Evolutionary conservation across 2,888 invertebrate genomes (phyloP), one percentile per base, ranked within the genome.

Genomic region (Chironomus riparius): DNA sequence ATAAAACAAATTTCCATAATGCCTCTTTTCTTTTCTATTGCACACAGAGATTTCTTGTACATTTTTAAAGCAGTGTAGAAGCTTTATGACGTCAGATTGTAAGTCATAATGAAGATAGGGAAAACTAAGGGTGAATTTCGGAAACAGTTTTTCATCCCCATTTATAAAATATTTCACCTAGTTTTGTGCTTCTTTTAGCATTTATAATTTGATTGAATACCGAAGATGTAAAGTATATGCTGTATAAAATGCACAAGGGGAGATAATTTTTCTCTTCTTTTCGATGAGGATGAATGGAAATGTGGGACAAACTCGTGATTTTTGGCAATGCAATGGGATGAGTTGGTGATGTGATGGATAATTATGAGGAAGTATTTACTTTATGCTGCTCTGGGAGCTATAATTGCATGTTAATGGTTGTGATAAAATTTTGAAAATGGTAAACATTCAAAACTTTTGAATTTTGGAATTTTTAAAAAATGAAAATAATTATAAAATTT

Each of bases 161-260:
- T 21, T 21, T 47, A 5, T 24, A 50, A 21, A 56, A 71, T 48
- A 48, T 72, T 72, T 72, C 72, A 72, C 72, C 72, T 72, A 72
- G 15, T 72, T 72, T 70, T 38, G 15, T 72, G 24, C 61, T 50
- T 7, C 28, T 72, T 72, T 18, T 50, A 50, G 21, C 18, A 72
- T 61, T 72, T 12, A 38, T 61, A 61, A 72, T 56, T 72, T 61
- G 38, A 72, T 72, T 72, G 72, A 61, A 72, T 61, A 50, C 50
- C 61, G 56, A 72, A 72, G 48, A 50, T 50, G 21, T n/a, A 62
- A 15, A 18, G 5, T 15, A 6, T 22, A 10, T 62, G 62, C 4
- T 21, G 21, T 50, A 22, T 56, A 7, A n/a, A n/a, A 15, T n/a
- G 15, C 18, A 18, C 62, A 62, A 62, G 62, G 22, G 18, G 21